Evolutionary conservation across 2,888 invertebrate genomes (phyloP).

Genomic region (Andrena bicolor): DNA sequence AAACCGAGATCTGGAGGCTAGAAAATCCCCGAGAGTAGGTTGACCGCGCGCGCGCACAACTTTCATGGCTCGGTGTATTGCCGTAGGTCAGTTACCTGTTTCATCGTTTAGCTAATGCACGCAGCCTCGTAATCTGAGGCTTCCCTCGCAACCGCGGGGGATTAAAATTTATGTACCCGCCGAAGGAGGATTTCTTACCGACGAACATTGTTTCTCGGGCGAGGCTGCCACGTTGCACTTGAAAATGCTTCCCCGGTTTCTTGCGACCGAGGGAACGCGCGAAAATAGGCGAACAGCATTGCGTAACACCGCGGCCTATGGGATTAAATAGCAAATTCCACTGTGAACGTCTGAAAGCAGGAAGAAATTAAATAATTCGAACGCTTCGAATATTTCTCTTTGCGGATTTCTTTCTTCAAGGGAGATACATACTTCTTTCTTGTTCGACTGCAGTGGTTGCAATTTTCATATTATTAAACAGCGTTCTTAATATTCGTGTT

Average conservation of each 20-base stretch:
- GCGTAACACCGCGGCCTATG: background rate
- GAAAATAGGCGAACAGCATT: background rate
- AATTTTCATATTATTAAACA: too few relatives aligned
- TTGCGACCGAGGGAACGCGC: background rate
- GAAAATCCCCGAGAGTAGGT: constrained; percentile 64
- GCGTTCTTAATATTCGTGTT: too few relatives aligned
- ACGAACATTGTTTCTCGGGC: background rate
- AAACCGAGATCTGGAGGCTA: constrained; percentile 49
- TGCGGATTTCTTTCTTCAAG: too few relatives aligned
- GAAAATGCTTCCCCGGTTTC: background rate
- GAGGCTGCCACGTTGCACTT: background rate
- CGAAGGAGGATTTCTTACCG: background rate
- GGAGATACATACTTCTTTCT: background rate
- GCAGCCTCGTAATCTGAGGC: constrained; percentile 58
- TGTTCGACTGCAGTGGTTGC: too few relatives aligned
- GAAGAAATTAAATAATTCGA: background rate
- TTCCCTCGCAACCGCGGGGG: constrained; percentile 37
- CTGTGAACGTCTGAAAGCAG: background rate
- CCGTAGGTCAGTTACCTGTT: constrained; percentile 76
- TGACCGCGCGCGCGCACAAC: constrained; percentile 65
- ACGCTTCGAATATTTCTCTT: background rate
- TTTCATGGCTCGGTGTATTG: constrained; percentile 62
- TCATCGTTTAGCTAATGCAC: constrained; percentile 55
- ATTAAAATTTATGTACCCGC: constrained; percentile 31
- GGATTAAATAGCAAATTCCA: background rate